Conservation (phyloP, 2,888 invertebrate species). For the Ormyrus labotus region DNA sequence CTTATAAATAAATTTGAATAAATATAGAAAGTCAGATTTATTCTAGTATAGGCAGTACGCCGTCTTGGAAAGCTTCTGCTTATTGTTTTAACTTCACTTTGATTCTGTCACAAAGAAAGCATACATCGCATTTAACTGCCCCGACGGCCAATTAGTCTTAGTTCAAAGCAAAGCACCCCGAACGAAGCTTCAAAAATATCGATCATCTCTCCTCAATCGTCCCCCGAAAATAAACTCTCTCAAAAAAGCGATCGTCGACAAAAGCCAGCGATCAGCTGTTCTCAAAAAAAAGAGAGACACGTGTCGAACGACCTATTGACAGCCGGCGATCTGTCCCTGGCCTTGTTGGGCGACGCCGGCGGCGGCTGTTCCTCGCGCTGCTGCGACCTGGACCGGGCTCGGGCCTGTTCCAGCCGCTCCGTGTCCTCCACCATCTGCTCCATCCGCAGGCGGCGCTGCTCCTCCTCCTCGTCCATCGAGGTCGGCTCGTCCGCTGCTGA, state of each 20-base stretch:
- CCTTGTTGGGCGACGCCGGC: neutral
- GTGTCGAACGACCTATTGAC: conserved; percentile 39
- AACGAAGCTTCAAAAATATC: too few species aligned
- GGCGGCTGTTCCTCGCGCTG: conserved; percentile 30
- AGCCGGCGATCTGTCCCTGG: conserved; percentile 39
- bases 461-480: conserved; percentile 65
- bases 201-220: too few species aligned
- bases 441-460: conserved; percentile 67
- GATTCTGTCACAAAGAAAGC: too few species aligned
- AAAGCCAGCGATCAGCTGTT: too few species aligned
- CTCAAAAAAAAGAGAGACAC: too few species aligned
- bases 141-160: too few species aligned
- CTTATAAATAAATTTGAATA: too few species aligned
- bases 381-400: conserved; percentile 12
- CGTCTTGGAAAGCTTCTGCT: neutral
- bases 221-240: too few species aligned
- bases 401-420: conserved; percentile 63
- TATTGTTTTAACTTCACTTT: neutral
- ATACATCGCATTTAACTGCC: too few species aligned
- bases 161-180: too few species aligned
- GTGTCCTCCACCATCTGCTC: conserved; percentile 72
- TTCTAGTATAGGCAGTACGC: neutral
- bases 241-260: too few species aligned
- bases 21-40: neutral
- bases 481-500: too few species aligned